A percentile compares a stretch with the other conserved stretches of the same genome.
phyloP scores from a whole-genome alignment of 2,113 vertebrate genomes.

The Brachyhypopomus gauderio region DNA sequence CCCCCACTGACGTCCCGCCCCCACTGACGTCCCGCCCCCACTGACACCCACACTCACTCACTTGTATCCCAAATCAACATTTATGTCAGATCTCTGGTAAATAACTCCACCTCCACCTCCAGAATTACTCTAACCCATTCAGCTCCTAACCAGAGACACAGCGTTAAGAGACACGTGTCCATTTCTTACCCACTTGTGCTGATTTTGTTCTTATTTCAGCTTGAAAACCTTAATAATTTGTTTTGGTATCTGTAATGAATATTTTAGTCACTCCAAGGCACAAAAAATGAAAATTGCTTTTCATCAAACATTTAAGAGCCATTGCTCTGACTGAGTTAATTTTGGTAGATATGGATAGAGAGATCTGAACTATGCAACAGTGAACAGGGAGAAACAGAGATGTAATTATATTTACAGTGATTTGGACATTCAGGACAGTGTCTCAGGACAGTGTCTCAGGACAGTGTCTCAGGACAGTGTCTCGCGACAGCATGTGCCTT shows the following conservation, averaged over 20 bases:
- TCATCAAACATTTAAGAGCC: background rate
- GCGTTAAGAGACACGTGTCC: background rate
- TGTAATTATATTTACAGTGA: background rate
- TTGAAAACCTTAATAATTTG: background rate
- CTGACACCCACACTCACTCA: background rate
- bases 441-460: slow-evolving; percentile 1
- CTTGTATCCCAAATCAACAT: slow-evolving; percentile 40
- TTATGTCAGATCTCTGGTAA: slow-evolving; percentile 39
- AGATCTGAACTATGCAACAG: background rate
- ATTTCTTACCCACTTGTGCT: background rate
- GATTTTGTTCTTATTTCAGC: background rate
- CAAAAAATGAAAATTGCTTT: background rate
- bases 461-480: background rate
- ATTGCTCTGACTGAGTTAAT: background rate
- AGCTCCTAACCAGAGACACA: background rate
- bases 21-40: slow-evolving; percentile 11
- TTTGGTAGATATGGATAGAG: background rate
- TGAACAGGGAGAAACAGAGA: background rate
- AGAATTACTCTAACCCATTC: slow-evolving; percentile 23
- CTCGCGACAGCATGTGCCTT: background rate
- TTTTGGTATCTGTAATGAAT: background rate
- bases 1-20: slow-evolving; percentile 18
- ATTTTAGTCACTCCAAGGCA: background rate
- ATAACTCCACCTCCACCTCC: slow-evolving; percentile 42
- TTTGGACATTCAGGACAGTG: background rate